Conservation (phyloP, 2,888 invertebrate species). For the Euclidia mi region DNA sequence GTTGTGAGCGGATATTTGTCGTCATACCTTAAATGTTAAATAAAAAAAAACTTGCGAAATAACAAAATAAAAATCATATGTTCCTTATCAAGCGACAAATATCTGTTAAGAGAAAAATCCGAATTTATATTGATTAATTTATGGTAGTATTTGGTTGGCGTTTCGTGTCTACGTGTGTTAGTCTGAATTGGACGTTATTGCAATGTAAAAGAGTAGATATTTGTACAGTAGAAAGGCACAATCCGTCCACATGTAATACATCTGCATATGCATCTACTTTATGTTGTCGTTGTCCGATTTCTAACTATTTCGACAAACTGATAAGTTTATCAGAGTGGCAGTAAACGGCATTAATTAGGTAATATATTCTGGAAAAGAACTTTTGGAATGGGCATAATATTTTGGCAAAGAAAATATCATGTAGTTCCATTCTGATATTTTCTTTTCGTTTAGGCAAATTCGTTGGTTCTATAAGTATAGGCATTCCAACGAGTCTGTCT, state of each 20-base stretch:
- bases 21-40: conserved; percentile 23
- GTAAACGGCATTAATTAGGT: too few species aligned
- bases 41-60: not conserved
- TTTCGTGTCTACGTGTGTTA: conserved; percentile 45
- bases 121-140: conserved; percentile 56
- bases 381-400: too few species aligned
- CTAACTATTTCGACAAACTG: conserved; percentile 30
- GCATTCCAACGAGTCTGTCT: too few species aligned
- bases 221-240: conserved; percentile 66
- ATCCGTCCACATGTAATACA: conserved; percentile 79
- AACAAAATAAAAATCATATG: not conserved
- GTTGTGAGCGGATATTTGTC: conserved; percentile 47
- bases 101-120: conserved; percentile 50
- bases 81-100: conserved; percentile 32
- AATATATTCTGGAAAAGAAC: too few species aligned
- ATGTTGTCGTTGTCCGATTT: conserved; percentile 12
- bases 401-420: too few species aligned
- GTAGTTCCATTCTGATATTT: too few species aligned
- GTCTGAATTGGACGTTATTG: conserved; percentile 41
- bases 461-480: too few species aligned
- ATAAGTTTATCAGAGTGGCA: too few species aligned
- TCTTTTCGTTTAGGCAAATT: too few species aligned
- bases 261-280: conserved; percentile 53
- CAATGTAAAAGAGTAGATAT: conserved; percentile 45
- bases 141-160: conserved; percentile 38